phyloP scores from a whole-genome alignment of 2,797 vertebrate species.

The Fistularia tabacaria region DNA sequence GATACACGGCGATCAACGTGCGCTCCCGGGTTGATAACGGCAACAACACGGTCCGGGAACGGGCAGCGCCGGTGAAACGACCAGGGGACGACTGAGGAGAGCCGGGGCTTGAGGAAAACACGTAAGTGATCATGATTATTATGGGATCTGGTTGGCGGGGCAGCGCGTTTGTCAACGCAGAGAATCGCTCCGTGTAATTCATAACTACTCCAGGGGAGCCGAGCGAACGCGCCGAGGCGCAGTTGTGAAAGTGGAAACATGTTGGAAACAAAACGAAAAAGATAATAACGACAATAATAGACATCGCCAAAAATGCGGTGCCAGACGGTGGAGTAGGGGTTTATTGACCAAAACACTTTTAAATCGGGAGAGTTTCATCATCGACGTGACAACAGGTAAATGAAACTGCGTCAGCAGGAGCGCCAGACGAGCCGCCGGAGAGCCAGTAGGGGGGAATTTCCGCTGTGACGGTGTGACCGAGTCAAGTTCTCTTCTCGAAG shows the following conservation, averaged over 20 bases:
- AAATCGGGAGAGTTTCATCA: slow-evolving; percentile 37
- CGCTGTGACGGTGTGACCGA: slow-evolving; percentile 43
- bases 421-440: slow-evolving; percentile 44
- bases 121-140: slow-evolving; percentile 60
- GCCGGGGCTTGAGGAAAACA: slow-evolving; percentile 27
- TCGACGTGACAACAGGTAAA: slow-evolving; percentile 74
- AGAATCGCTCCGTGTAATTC: slow-evolving; percentile 63
- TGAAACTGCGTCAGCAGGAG: slow-evolving; percentile 78
- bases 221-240: slow-evolving; percentile 26
- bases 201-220: slow-evolving; percentile 17
- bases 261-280: neutral
- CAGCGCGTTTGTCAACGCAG: neutral
- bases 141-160: slow-evolving; percentile 9
- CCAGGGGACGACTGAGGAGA: neutral
- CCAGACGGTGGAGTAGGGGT: neutral
- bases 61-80: neutral
- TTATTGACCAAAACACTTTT: slow-evolving; percentile 11
- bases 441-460: slow-evolving; percentile 63
- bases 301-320: neutral
- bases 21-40: slow-evolving; percentile 56
- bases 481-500: slow-evolving; percentile 11
- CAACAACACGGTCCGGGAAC: slow-evolving; percentile 12
- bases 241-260: slow-evolving; percentile 25
- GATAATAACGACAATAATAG: slow-evolving; percentile 8
- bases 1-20: slow-evolving; percentile 62